These are phyloP conservation scores for Sander lucioperca DNA, from an alignment of 2,113 vertebrate genomes.

Conservation along the genomic window DNA sequence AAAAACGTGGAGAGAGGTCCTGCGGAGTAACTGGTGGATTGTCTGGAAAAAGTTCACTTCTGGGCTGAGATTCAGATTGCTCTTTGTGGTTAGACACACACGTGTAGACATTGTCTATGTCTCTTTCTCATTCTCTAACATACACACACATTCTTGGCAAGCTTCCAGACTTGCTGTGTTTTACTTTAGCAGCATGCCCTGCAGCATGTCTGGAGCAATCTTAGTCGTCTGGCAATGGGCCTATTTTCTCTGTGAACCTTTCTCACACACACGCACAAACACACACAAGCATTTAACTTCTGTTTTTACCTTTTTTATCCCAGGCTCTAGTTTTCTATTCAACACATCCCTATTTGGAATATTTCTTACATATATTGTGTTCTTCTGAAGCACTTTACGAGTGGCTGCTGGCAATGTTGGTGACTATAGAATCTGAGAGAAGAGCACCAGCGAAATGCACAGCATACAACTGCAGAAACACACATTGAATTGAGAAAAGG, in stretches of 20 bases:
- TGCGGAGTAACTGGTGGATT: slow-evolving; percentile 32
- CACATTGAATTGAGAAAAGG: neutral
- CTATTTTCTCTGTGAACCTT: slow-evolving; percentile 46
- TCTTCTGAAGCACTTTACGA: neutral
- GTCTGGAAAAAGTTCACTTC: slow-evolving; percentile 55
- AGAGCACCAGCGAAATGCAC: neutral
- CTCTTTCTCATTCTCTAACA: neutral
- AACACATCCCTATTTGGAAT: slow-evolving; percentile 5
- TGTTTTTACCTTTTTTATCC: neutral
- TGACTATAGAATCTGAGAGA: neutral
- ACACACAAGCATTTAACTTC: slow-evolving; percentile 10
- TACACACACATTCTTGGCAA: slow-evolving; percentile 48
- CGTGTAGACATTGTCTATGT: slow-evolving; percentile 41
- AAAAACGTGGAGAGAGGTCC: slow-evolving; percentile 25
- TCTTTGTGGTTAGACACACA: slow-evolving; percentile 31
- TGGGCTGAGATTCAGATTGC: slow-evolving; percentile 31
- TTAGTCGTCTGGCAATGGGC: slow-evolving; percentile 38
- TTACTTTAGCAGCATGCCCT: slow-evolving; percentile 48
- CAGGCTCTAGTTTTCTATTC: neutral
- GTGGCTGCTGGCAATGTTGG: slow-evolving; percentile 12
- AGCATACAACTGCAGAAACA: neutral
- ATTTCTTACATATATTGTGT: neutral
- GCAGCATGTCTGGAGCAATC: slow-evolving; percentile 64
- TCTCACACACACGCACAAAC: slow-evolving; percentile 19
- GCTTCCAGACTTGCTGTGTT: slow-evolving; percentile 60